Evolutionary conservation across 53 echinoderm and acorn worm species (phyloP), one percentile per base, ranked within the genome.

Genomic region (Astropecten irregularis): DNA sequence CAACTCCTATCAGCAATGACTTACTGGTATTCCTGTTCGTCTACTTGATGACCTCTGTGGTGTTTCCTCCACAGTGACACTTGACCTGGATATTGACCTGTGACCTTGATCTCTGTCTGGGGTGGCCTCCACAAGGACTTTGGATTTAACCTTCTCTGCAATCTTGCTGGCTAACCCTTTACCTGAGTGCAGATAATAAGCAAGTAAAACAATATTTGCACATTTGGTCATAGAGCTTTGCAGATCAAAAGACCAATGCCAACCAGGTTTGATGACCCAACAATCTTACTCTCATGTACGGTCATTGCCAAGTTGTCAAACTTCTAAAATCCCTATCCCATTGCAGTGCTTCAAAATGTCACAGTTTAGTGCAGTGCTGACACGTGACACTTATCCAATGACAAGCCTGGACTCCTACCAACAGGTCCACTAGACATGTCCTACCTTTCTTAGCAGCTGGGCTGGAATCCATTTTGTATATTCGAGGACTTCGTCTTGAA

Each of bases 101-200:
- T 79, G 57, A 79, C 79, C 62, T 31, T 31, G 44, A 62, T 62
- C 62, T 79, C 48, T 60, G 65, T 89, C 83, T 25, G 92, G 84
- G 7, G 89, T 92, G 11, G 81, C 84, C 15, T 66, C 68, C 14
- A 71, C 72, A 5, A 87, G 70, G 19, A 18, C 22, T 2, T 60
- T 68, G 1, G 79, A 27, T 25, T 76, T 83, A 19, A 91, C 72
- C 70, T 96, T 93, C 20, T 89, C 91, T 49, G 96, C 91, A 13
- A 96, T 74, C 69, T 96, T 96, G 83, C 91, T 96, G 1, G 93
- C 91, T 10, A 91, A 61, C 8, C 88, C 92, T 66, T 84, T 66
- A 83, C 64, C 58, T 44, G 14, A 22, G 11, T 59, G 25, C 14
- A 33, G 4, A 14, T 14, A 29, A 52, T 55, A 73, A 34, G 35